These are phyloP conservation scores for Agriopis aurantiaria DNA, from an alignment of 2,888 invertebrate species.

Conservation along the genomic window DNA sequence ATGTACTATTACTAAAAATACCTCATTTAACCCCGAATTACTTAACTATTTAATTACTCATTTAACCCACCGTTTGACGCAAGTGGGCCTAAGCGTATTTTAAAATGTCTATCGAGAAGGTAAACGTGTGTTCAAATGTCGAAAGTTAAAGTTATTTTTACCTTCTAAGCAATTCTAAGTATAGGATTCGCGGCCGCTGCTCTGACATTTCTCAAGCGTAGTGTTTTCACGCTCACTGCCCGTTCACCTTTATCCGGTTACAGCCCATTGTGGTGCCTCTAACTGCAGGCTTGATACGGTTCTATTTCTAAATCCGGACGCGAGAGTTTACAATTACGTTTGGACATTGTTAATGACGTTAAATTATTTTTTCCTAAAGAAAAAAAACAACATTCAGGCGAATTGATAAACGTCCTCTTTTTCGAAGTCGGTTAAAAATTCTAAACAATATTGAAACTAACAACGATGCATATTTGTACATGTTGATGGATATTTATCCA, in stretches of 20 bases:
- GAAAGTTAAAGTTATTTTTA: neutral
- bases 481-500: no score
- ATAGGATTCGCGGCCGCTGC: conserved; percentile 53
- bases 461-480: neutral
- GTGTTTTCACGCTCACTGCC: conserved; percentile 64
- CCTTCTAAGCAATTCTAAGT: neutral
- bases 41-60: no score
- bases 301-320: conserved; percentile 37
- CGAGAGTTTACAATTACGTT: conserved; percentile 11
- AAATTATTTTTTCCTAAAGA: neutral
- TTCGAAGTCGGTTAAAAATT: no score
- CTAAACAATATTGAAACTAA: neutral
- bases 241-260: conserved; percentile 61
- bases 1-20: no score
- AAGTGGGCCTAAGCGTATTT: no score
- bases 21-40: no score
- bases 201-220: conserved; percentile 61
- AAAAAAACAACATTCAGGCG: no score
- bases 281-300: conserved; percentile 48
- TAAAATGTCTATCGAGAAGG: no score
- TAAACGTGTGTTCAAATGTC: no score
- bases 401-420: no score
- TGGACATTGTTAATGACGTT: conserved; percentile 8
- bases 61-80: no score
- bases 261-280: conserved; percentile 51